A percentile compares a stretch with the other conserved stretches of the same genome.
Conservation (phyloP, 1,140 invertebrate genomes). For the Trachymyrmex cornetzi region DNA sequence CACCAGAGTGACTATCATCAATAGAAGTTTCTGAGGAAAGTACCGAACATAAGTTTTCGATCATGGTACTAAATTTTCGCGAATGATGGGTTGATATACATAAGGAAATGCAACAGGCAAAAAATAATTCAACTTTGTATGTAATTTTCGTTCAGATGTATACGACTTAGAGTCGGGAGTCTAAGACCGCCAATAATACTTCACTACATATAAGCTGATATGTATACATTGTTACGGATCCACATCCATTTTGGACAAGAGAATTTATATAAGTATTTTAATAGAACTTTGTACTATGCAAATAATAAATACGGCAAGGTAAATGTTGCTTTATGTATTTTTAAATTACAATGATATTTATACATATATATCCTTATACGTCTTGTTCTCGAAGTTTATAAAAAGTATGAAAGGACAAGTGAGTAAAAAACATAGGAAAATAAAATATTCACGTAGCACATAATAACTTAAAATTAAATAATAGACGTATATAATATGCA, state of each 20-base stretch:
- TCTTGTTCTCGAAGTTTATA: conserved; percentile 11
- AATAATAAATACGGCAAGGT: not conserved
- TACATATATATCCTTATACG: not conserved
- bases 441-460: conserved; percentile 19
- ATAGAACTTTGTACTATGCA: not conserved
- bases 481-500: not conserved
- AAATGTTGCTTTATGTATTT: conserved; percentile 44
- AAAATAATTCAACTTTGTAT: not conserved
- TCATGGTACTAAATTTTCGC: conserved; percentile 1
- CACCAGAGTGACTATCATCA: not conserved
- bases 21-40: conserved; percentile 15
- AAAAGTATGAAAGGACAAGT: not conserved
- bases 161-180: not conserved
- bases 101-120: not conserved
- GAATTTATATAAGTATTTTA: conserved; percentile 1
- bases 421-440: not conserved
- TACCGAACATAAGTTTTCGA: not conserved
- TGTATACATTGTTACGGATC: not conserved
- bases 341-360: not conserved
- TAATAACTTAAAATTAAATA: conserved; percentile 17
- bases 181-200: not conserved
- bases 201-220: not conserved
- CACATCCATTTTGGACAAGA: not conserved
- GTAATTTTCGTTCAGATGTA: not conserved
- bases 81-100: not conserved